phyloP scores from a whole-genome alignment of 2,113 vertebrate genomes.

The Sakesphorus luctuosus region DNA sequence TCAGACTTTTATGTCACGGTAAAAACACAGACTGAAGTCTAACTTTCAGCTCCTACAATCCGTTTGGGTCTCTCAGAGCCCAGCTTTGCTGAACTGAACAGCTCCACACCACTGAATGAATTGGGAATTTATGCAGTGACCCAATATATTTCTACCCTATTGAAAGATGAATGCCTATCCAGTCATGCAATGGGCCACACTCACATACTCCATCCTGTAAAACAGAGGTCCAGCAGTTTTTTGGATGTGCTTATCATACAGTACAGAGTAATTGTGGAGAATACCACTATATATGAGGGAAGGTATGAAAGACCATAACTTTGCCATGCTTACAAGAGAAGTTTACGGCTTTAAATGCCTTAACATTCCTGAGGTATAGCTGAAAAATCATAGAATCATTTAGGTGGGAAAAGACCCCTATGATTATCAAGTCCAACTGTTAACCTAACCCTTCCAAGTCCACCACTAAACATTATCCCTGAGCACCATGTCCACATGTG shows the following conservation, averaged over 20 bases:
- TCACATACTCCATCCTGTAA: not conserved
- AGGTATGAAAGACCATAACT: not conserved
- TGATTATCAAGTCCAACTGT: not conserved
- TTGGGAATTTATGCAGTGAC: not conserved
- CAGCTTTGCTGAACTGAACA: not conserved
- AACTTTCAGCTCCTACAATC: not conserved
- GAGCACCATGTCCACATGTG: fast-evolving
- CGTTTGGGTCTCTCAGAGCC: not conserved
- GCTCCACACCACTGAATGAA: not conserved
- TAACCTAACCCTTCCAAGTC: not conserved
- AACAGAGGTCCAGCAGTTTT: not conserved
- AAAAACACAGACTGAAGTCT: not conserved
- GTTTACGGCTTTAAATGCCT: not conserved
- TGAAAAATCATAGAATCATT: not conserved
- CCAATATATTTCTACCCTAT: not conserved
- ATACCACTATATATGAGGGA: not conserved
- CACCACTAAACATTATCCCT: not conserved
- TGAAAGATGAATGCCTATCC: not conserved
- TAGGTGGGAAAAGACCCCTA: not conserved
- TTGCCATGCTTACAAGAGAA: not conserved
- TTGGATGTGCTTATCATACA: not conserved
- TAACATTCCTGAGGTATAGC: not conserved
- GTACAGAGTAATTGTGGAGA: not conserved
- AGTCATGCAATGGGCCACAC: not conserved
- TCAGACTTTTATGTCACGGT: not conserved